Evolutionary conservation across 2,888 invertebrate genomes (phyloP).

Genomic region (Dexiosoma caninum): DNA sequence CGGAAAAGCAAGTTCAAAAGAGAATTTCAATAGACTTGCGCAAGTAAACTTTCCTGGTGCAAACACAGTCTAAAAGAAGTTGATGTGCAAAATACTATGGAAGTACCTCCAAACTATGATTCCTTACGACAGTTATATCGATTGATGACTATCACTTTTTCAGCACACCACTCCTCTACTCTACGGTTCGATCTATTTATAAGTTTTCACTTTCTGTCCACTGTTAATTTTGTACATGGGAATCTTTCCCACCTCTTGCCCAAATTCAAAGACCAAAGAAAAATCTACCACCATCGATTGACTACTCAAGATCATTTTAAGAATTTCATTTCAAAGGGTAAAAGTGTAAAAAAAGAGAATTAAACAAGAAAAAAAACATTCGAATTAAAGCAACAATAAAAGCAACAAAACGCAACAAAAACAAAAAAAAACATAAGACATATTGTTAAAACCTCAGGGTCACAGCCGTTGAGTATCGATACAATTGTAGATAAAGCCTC

Average conservation of each 20-base stretch:
- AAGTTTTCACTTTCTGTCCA: neutral
- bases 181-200: too few species aligned
- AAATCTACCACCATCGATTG: constrained; percentile 1
- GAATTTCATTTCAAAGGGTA: constrained; percentile 50
- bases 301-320: constrained; percentile 2
- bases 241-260: constrained; percentile 20
- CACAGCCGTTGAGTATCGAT: constrained; percentile 54
- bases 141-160: too few species aligned
- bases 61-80: too few species aligned
- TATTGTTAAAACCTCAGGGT: constrained; percentile 55
- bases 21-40: too few species aligned
- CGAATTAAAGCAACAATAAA: constrained; percentile 38
- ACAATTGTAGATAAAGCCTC: constrained; percentile 58
- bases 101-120: too few species aligned
- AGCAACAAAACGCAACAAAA: constrained; percentile 8
- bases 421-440: constrained; percentile 20
- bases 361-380: constrained; percentile 14
- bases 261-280: neutral
- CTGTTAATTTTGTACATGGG: constrained; percentile 2
- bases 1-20: too few species aligned
- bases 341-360: constrained; percentile 51
- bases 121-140: too few species aligned
- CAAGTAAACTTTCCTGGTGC: too few species aligned
- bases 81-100: too few species aligned
- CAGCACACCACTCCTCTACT: too few species aligned